These are phyloP conservation scores for Charanyca ferruginea DNA, from an alignment of 2,888 invertebrate species.

Conservation along the genomic window DNA sequence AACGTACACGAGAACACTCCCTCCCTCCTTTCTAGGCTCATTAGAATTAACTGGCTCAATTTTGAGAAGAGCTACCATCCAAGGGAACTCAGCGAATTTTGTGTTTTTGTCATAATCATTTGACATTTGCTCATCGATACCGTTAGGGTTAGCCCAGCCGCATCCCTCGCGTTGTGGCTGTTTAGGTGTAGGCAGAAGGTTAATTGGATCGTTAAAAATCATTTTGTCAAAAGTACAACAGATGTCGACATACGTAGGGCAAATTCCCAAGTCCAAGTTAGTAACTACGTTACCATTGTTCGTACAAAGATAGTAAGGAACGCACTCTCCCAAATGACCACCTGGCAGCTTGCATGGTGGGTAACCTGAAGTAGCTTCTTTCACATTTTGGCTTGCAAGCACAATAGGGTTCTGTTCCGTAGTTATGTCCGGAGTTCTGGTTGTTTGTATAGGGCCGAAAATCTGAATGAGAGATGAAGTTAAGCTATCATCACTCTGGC, in stretches of 20 bases:
- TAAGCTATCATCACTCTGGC: constrained; percentile 72
- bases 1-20: constrained; percentile 90
- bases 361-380: constrained; percentile 43
- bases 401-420: constrained; percentile 1
- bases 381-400: constrained; percentile 8
- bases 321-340: constrained; percentile 92
- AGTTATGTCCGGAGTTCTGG: too few relatives aligned
- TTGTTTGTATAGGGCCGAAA: constrained; percentile 12
- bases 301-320: constrained; percentile 94
- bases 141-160: constrained; percentile 93
- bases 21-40: constrained; percentile 82
- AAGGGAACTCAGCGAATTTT: constrained; percentile 96
- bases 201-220: constrained; percentile 68
- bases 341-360: constrained; percentile 74
- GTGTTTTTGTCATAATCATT: constrained; percentile 92
- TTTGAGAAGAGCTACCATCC: constrained; percentile 94
- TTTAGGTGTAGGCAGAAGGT: not conserved
- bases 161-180: constrained; percentile 88
- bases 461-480: constrained; percentile 69
- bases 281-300: constrained; percentile 92
- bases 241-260: constrained; percentile 77
- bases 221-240: constrained; percentile 77
- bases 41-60: constrained; percentile 82
- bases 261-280: constrained; percentile 90
- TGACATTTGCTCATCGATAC: constrained; percentile 93